Conservation (phyloP, 1,140 invertebrate genomes). For the Campoletis sonorensis region DNA sequence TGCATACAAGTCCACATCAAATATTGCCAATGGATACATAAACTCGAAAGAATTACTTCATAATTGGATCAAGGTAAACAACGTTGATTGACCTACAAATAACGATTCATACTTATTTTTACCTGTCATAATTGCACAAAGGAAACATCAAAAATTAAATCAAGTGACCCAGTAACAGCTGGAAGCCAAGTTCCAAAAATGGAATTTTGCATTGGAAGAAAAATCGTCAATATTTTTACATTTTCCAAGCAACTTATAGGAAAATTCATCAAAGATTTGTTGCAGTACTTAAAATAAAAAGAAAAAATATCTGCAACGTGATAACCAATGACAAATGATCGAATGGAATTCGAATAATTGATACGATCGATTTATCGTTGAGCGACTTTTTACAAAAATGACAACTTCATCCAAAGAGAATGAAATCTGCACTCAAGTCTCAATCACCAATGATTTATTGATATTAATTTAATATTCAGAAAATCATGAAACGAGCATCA, state of each 20-base stretch:
- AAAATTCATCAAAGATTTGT: no score
- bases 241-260: no score
- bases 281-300: neutral
- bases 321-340: neutral
- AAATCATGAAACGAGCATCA: neutral
- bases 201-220: no score
- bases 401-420: neutral
- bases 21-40: neutral
- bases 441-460: neutral
- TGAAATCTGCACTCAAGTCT: neutral
- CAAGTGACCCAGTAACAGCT: no score
- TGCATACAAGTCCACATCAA: neutral
- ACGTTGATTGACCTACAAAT: neutral
- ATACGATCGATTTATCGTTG: no score
- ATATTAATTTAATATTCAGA: neutral
- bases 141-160: no score
- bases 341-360: no score
- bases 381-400: no score
- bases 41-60: neutral
- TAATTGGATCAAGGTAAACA: neutral
- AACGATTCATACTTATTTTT: slow-evolving; percentile 1
- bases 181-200: no score
- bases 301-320: no score
- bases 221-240: no score
- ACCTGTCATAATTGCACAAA: neutral